Base-by-base conservation (phyloP, 2,113 vertebrate species). In the Rafetus swinhoei region DNA sequence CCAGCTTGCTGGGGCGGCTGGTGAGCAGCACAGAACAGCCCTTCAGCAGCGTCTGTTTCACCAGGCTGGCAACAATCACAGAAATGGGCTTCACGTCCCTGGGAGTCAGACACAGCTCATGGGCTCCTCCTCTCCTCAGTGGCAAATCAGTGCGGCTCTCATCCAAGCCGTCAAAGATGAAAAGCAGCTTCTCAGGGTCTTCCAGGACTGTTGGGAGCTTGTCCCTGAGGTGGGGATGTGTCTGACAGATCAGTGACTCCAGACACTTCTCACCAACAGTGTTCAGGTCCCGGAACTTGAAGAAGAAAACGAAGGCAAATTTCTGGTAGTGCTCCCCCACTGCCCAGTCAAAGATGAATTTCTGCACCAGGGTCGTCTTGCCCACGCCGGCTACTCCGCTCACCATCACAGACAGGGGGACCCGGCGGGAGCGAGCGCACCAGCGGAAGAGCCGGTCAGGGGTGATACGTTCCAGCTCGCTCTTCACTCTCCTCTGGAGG, bases 81-180 rank as follows among this genome's bases (percentile, higher is more conserved):
- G 91, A 55, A 39, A 97, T 76, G 1, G 93, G 86, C 72, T 72
- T 94, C 13, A 45, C 39, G 81, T 95, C 95, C 27, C 69, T 50
- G 1, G 85, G 89, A 59, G 97, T 90, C 12, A 79, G 90, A 79
- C 97, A 96, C 15, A 97, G 83, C 15, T 69, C 27, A 2, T 74
- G 76, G 22, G 74, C 62, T 7, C 86, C n/a, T 2, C n/a, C n/a
- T 25, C 55, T 39, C 2, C n/a, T 82, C 29, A 95, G 93, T 56
- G 97, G 93, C 81, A 97, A 89, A 83, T 76, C 90, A 82, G 88
- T n/a, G 39, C 87, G 89, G 84, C 85, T 96, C 59, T 92, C 87
- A 72, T 98, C 97, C 82, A 98, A 86, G 35, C 97, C 98, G 77
- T 98, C 98, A 62, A 98, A 97, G 21, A 98, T 91, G 85, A 98